Evolutionary conservation across 2,888 invertebrate species (phyloP).

Genomic region (Campopleginae sp.): DNA sequence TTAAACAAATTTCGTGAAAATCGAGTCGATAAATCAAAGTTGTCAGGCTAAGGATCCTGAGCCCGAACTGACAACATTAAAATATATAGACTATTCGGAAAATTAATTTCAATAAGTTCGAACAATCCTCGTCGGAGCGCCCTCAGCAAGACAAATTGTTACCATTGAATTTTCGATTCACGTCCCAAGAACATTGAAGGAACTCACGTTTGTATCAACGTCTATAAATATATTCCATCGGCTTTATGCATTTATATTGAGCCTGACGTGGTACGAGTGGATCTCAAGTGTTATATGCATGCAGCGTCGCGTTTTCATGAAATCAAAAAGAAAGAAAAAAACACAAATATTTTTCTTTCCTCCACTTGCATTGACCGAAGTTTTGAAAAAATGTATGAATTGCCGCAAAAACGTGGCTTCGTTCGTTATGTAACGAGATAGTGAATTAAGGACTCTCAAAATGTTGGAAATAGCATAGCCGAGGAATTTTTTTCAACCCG

Average conservation of each 20-base stretch:
- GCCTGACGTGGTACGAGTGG: background rate
- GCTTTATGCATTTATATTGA: background rate
- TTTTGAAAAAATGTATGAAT: background rate
- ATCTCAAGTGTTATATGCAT: background rate
- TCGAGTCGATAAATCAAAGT: background rate
- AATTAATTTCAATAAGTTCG: conserved; percentile 55
- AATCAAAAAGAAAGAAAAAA: background rate
- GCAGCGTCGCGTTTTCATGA: background rate
- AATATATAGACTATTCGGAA: background rate
- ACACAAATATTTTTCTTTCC: background rate
- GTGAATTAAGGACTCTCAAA: background rate
- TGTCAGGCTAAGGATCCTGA: background rate
- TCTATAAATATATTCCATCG: background rate
- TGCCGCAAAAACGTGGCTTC: background rate
- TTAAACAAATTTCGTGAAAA: background rate
- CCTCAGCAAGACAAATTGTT: conserved; percentile 11
- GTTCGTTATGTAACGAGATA: background rate
- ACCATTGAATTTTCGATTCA: conserved; percentile 31
- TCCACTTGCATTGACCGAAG: background rate
- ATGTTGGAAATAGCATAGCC: background rate
- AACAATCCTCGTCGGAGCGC: conserved; percentile 11
- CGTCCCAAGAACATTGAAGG: conserved; percentile 3
- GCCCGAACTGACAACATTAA: background rate
- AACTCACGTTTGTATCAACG: background rate
- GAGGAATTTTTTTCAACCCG: background rate